phyloP scores from a whole-genome alignment of 2,113 vertebrate species.

The Chaenogobius annularis region DNA sequence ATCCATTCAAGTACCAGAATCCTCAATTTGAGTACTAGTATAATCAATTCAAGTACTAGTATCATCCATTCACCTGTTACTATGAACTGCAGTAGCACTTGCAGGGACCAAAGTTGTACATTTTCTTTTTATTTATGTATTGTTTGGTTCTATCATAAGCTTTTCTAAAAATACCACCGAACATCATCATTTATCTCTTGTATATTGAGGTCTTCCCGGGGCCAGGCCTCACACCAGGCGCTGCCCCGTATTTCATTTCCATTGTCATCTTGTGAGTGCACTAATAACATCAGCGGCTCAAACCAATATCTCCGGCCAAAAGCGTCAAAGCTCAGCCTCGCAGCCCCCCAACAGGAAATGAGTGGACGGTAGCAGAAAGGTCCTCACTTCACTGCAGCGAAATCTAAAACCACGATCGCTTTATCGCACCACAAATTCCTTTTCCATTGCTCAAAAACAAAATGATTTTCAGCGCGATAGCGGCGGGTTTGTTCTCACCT shows the following conservation, averaged over 20 bases:
- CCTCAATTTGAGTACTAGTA: too few species aligned
- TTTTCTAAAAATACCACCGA: not conserved
- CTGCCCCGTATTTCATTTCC: conserved; percentile 2
- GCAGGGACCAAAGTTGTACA: too few species aligned
- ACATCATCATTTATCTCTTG: not conserved
- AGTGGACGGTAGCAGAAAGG: not conserved
- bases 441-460: not conserved
- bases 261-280: conserved; percentile 4
- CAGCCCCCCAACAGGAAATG: not conserved
- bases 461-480: not conserved
- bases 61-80: too few species aligned
- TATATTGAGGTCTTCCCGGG: conserved; percentile 1
- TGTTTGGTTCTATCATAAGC: not conserved
- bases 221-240: not conserved
- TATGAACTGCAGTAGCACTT: too few species aligned
- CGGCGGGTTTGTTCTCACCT: not conserved
- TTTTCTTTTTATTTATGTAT: too few species aligned
- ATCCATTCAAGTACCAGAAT: too few species aligned
- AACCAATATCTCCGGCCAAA: conserved; percentile 5
- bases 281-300: conserved; percentile 1
- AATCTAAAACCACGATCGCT: conserved; percentile 3
- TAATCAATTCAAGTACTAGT: too few species aligned
- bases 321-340: not conserved
- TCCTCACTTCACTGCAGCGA: not conserved
- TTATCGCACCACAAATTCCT: conserved; percentile 1